Percentiles rank a stretch among this genome's conserved stretches.
Evolutionary conservation across 2,797 vertebrate genomes (phyloP).

Genomic region (Pelodytes ibericus): DNA sequence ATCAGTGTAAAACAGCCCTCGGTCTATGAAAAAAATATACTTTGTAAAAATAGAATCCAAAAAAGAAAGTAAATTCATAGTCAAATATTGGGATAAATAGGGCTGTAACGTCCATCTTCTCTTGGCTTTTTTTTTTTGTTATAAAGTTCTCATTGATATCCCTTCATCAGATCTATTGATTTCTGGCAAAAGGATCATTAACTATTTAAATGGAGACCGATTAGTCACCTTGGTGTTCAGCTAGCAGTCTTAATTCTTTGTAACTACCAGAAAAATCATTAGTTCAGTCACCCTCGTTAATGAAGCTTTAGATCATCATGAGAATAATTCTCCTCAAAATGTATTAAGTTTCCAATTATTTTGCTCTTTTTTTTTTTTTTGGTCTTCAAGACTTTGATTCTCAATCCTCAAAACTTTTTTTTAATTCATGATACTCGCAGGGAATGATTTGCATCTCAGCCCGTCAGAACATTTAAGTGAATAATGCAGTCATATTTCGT

Average conservation of each 20-base stretch:
- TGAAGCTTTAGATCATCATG: slow-evolving; percentile 64
- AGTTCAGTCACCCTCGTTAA: slow-evolving; percentile 62
- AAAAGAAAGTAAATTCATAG: not conserved
- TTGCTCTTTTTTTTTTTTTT: slow-evolving; percentile 2
- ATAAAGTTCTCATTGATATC: not conserved
- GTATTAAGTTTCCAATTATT: slow-evolving; percentile 61
- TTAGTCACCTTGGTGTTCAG: slow-evolving; percentile 42
- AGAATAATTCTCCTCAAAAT: slow-evolving; percentile 60
- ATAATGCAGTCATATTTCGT: slow-evolving; percentile 2
- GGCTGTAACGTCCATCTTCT: not conserved
- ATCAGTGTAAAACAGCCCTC: not conserved
- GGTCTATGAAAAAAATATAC: not conserved
- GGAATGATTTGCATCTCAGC: not conserved
- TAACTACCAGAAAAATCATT: slow-evolving; percentile 46
- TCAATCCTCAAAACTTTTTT: not conserved
- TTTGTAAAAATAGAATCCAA: not conserved
- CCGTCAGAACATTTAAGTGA: slow-evolving; percentile 9
- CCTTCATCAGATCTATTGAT: not conserved
- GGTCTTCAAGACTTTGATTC: too few species aligned
- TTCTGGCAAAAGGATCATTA: slow-evolving; percentile 45
- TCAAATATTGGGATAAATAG: not conserved
- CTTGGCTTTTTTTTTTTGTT: not conserved
- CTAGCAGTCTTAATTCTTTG: slow-evolving; percentile 35
- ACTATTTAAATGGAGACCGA: slow-evolving; percentile 58
- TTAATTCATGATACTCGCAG: slow-evolving; percentile 13